Percentiles rank a stretch among this genome's conserved stretches.
Conservation (phyloP, 2,888 invertebrate genomes). For the Ochropacha duplaris region DNA sequence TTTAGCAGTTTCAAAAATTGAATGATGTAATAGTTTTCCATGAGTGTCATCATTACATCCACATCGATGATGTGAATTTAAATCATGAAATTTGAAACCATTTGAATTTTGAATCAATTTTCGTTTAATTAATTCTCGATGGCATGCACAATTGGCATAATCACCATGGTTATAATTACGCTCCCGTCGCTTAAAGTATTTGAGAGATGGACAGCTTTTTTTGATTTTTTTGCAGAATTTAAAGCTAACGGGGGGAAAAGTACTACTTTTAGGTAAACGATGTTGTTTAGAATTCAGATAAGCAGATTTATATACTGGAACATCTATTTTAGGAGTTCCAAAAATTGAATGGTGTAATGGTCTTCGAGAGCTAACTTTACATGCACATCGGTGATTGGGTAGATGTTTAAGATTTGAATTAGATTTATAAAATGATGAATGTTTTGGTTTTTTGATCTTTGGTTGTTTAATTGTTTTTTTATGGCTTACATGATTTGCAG, state of each 20-base stretch:
- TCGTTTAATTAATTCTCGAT: not conserved
- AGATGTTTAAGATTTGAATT: too few species aligned
- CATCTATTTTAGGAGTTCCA: too few species aligned
- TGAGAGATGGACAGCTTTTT: not conserved
- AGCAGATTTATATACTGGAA: too few species aligned
- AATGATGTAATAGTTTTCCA: too few species aligned
- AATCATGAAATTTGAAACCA: too few species aligned
- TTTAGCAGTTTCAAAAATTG: not conserved
- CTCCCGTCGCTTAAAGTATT: not conserved
- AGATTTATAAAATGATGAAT: too few species aligned
- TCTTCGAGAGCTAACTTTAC: too few species aligned
- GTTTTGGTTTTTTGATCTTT: not conserved
- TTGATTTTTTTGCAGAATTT: not conserved
- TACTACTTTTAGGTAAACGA: not conserved
- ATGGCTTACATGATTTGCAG: not conserved
- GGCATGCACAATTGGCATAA: not conserved
- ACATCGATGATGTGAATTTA: too few species aligned
- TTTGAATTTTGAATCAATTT: not conserved
- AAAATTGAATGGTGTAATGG: too few species aligned
- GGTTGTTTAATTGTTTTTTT: not conserved
- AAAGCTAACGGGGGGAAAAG: too few species aligned
- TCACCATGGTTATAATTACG: not conserved
- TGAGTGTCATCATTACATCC: too few species aligned
- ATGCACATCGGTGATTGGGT: too few species aligned
- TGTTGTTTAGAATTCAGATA: not conserved